Evolutionary conservation across 2,888 invertebrate species (phyloP), one percentile per base, ranked within the genome.

Genomic region (Drosophila barbarae): DNA sequence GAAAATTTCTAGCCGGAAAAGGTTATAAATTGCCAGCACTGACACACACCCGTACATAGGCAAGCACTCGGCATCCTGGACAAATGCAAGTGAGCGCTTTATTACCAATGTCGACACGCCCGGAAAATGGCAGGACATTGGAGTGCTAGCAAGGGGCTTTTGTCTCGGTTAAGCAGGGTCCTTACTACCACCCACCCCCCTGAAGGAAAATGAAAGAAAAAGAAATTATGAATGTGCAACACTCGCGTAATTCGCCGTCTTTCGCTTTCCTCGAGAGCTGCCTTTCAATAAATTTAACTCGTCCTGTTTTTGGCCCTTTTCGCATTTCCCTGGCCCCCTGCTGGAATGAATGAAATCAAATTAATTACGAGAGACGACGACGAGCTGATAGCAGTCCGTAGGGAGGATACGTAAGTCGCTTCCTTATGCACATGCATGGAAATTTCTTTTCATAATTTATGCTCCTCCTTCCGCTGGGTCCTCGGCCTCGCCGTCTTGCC

Each of bases 361-460:
- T 80, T 84, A 80, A 80, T 80, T 80, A 80, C 76, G 63, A 50
- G 51, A 58, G 57, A 44, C 50, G 66, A 46, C 44, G 66, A 46
- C 32, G 52, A 49, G 68, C 59, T 47, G 52, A 68, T 64, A 68
- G 69, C 36, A 47, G 41, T n/a, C 34, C 47, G 41, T 21, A 44
- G 49, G 63, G 47, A 69, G 51, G 70, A 69, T 42, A 36, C 54
- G 18, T 26, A 42, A 26, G 42, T 18, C 51, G 47, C 53, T 75
- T 68, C 49, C 68, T 83, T 64, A 70, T 80, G 70, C 82, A 74
- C 82, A 84, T 81, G 79, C 84, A 72, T 84, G 82, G 66, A 69
- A 78, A 68, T 82, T 84, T 78, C 82, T 76, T 78, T 81, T 78
- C 82, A 80, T 80, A 84, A 80, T 81, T 78, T 77, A 77, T 81